phyloP scores from a whole-genome alignment of 2,113 vertebrate species.

The Aramus guarauna region DNA sequence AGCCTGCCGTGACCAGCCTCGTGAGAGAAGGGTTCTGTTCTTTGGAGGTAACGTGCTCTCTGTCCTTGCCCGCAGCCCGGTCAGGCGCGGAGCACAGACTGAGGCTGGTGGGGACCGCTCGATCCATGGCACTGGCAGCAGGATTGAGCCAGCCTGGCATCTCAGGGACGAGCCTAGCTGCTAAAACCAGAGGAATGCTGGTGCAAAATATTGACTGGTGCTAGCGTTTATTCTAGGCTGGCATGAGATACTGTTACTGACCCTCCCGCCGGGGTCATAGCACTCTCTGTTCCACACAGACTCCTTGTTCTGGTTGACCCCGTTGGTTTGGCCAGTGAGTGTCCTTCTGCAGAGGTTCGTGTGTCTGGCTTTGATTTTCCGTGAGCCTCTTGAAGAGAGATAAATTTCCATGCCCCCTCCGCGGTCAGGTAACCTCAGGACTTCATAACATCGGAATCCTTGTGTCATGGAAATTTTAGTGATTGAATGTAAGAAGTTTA shows the following conservation, averaged over 20 bases:
- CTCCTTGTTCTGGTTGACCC: neutral
- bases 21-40: rapidly evolving
- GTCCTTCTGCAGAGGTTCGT: neutral
- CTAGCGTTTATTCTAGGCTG: neutral
- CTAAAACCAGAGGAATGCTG: neutral
- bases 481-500: neutral
- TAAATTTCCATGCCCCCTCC: rapidly evolving
- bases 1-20: neutral
- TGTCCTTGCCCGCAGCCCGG: neutral
- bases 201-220: neutral
- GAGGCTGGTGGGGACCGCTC: rapidly evolving
- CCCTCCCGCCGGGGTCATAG: neutral
- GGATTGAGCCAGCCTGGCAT: rapidly evolving
- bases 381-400: neutral
- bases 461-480: neutral
- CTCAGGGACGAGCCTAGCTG: neutral
- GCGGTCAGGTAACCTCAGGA: neutral
- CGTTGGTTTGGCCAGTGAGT: rapidly evolving
- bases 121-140: neutral
- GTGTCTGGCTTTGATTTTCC: neutral
- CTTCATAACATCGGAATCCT: neutral
- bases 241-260: rapidly evolving
- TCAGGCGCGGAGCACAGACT: rapidly evolving
- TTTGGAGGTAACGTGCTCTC: rapidly evolving
- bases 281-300: rapidly evolving